phyloP scores from a whole-genome alignment of 2,888 invertebrate genomes.

The Colostygia pectinataria region DNA sequence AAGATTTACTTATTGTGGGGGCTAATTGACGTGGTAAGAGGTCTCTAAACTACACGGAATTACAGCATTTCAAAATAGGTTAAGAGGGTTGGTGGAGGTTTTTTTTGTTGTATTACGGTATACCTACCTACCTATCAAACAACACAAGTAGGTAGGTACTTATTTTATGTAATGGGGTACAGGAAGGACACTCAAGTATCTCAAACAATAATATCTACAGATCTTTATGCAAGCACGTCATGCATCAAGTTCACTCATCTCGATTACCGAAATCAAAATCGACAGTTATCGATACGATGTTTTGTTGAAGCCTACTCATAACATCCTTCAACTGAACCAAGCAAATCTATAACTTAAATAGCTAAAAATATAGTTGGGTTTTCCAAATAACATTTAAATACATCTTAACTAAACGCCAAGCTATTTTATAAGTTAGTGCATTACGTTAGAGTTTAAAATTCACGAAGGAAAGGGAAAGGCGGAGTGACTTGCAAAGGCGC shows the following conservation, averaged over 20 bases:
- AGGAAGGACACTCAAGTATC: constrained; percentile 6
- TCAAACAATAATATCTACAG: constrained; percentile 21
- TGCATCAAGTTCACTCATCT: constrained; percentile 35
- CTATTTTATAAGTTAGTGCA: background rate
- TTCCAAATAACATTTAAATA: background rate
- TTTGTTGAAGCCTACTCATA: constrained; percentile 50
- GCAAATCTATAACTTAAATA: background rate
- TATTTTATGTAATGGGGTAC: no score
- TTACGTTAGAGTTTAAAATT: constrained; percentile 24
- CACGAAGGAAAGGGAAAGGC: constrained; percentile 25
- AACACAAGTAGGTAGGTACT: no score
- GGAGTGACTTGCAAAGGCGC: constrained; percentile 73
- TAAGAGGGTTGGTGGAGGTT: no score
- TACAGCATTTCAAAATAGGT: no score
- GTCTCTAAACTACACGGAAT: no score
- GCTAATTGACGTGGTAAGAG: no score
- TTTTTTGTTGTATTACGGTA: no score
- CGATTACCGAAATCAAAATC: constrained; percentile 68
- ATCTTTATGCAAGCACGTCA: constrained; percentile 20
- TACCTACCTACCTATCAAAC: no score
- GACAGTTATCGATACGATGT: constrained; percentile 67
- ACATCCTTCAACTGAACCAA: constrained; percentile 12
- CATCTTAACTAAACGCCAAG: background rate
- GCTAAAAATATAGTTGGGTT: background rate
- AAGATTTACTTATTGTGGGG: no score